Percentiles rank a stretch among this genome's conserved stretches.
Conservation (phyloP, 2,113 vertebrate genomes). For the Notiomystis cincta region DNA sequence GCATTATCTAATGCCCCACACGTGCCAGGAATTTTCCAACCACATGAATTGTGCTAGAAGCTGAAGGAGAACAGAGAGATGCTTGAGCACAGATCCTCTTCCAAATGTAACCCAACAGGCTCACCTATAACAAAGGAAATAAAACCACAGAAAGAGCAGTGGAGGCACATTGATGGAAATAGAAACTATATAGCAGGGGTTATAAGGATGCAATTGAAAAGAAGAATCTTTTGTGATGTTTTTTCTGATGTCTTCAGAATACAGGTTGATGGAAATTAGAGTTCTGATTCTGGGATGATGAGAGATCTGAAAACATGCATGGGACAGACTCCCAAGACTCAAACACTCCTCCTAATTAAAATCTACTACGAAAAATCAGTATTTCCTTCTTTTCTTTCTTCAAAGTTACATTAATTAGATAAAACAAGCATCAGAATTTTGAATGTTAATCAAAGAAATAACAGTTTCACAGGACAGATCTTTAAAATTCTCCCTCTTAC, state of each 20-base stretch:
- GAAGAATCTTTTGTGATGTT: background rate
- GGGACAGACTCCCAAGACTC: background rate
- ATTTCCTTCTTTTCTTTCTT: slow-evolving; percentile 39
- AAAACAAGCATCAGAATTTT: slow-evolving; percentile 41
- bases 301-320: background rate
- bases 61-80: background rate
- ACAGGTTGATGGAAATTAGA: slow-evolving; percentile 21
- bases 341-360: slow-evolving; percentile 44
- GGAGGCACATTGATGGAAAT: background rate
- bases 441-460: slow-evolving; percentile 52
- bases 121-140: background rate
- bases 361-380: slow-evolving; percentile 48
- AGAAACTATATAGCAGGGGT: background rate
- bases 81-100: background rate
- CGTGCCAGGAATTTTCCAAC: background rate
- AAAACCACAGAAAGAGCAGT: background rate
- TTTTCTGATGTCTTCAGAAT: slow-evolving; percentile 38
- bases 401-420: slow-evolving; percentile 53
- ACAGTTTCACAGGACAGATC: slow-evolving; percentile 40
- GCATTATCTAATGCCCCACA: background rate
- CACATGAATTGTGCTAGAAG: background rate
- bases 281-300: background rate
- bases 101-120: background rate
- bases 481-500: slow-evolving; percentile 38
- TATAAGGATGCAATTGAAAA: background rate